These are phyloP conservation scores for Sinella curviseta DNA, from an alignment of 1,140 invertebrate genomes.

Conservation along the genomic window DNA sequence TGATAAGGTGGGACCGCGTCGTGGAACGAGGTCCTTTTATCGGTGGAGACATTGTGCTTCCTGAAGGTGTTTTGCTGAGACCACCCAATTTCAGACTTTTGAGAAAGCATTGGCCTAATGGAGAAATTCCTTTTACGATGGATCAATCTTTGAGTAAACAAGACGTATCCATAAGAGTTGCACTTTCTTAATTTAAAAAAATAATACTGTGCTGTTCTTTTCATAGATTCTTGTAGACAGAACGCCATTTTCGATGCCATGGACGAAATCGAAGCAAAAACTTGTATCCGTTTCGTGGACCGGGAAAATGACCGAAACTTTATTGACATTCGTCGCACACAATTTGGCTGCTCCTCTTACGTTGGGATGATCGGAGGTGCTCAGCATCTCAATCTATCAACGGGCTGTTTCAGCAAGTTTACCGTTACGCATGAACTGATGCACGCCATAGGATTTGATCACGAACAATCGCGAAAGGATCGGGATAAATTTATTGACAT, in stretches of 20 bases:
- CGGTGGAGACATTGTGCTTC: slow-evolving; percentile 2
- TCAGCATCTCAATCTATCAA: slow-evolving; percentile 3
- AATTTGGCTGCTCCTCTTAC: neutral
- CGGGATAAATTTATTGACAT: slow-evolving; percentile 7
- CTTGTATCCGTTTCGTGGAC: neutral
- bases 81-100: neutral
- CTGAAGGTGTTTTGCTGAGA: neutral
- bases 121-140: neutral
- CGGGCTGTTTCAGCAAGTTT: neutral
- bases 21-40: slow-evolving; percentile 16
- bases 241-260: neutral
- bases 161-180: too few species aligned
- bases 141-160: slow-evolving; percentile 4
- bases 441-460: neutral
- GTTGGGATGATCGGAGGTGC: slow-evolving; percentile 8
- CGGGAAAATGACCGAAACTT: neutral
- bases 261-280: slow-evolving; percentile 1
- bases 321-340: neutral
- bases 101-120: neutral
- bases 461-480: slow-evolving; percentile 13
- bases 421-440: neutral
- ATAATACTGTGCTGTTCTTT: too few species aligned
- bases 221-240: neutral
- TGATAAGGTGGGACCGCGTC: neutral
- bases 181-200: too few species aligned